Base-by-base conservation (phyloP, 2,888 invertebrate genomes). In the Patella pellucida region DNA sequence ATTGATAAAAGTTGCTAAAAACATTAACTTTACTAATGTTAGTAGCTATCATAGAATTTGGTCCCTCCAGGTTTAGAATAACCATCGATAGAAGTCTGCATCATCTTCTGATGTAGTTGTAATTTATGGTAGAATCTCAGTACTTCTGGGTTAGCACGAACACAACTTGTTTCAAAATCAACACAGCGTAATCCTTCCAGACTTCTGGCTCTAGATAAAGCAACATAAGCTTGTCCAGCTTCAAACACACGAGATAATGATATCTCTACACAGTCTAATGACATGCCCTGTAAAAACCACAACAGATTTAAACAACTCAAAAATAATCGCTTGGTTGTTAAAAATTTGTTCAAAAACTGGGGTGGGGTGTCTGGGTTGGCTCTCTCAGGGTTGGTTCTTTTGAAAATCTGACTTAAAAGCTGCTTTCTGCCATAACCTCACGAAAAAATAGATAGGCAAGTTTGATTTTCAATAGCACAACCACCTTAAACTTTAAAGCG, bases 201-300 rank as follows among this genome's bases (percentile, higher is more conserved):
- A 87, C 95, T 96, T 88, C 96, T 95, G 14, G 98, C 97, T 81
- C 98, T 93, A 16, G 97, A 97, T 12, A 98, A 91, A 0, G 98
- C 98, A 0, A 98, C 98, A 91, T 98, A 98, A 0, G 98, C 96
- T 92, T 98, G 98, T 0, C 98, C 98, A 54, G 96, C 95, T 92
- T 98, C 97, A 92, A 98, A 98, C 56, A 97, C 97, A 87, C 95
- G 94, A 0, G 94, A 94, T 72, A 98, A 91, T 9, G 96, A 96
- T 95, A 98, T 97, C 92, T 98, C 97, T 0, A 97, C 97, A 92
- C 97, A 97, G 89, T 98, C 97, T 81, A 98, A 92, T 0, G 98
- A 97, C 86, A 98, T 93, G 2, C 98, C 98, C 93, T 98, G 95
- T n/a, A 87, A 88, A 72, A 78, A 75, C 79, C 77, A 76, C 41